Percentiles rank a stretch among this genome's conserved stretches.
Conservation (phyloP, 1,140 invertebrate species). For the Drosophila burlai region DNA sequence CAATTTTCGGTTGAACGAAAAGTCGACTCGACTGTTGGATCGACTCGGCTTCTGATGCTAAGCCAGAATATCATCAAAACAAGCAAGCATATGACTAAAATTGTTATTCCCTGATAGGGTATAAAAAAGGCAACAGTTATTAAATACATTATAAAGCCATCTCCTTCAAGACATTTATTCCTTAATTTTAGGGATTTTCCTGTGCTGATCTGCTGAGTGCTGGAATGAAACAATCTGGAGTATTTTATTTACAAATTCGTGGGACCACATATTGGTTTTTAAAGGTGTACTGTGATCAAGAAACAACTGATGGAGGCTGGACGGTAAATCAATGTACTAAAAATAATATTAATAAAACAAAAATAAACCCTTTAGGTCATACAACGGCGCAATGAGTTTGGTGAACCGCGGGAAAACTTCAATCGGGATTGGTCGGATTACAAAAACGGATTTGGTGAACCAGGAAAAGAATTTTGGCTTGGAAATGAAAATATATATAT, state of each 20-base stretch:
- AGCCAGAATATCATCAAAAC: no score
- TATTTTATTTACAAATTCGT: constrained; percentile 95
- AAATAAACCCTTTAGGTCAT: constrained; percentile 89
- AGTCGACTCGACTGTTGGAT: no score
- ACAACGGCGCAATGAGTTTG: constrained; percentile 94
- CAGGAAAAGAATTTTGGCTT: constrained; percentile 95
- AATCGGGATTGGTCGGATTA: constrained; percentile 98
- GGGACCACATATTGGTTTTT: constrained; percentile 96
- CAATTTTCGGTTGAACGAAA: no score
- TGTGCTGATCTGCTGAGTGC: constrained; percentile 93
- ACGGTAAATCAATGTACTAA: constrained; percentile 89
- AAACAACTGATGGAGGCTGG: constrained; percentile 96
- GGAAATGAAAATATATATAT: constrained; percentile 98
- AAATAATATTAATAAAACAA: background rate
- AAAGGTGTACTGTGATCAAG: constrained; percentile 96
- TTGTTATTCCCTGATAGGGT: no score
- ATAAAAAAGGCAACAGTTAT: no score
- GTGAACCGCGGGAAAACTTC: constrained; percentile 95
- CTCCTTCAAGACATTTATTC: background rate
- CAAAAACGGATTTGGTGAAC: constrained; percentile 97
- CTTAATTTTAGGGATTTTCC: constrained; percentile 90
- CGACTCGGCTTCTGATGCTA: no score
- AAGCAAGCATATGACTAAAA: no score
- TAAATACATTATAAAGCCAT: no score
- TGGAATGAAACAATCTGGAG: constrained; percentile 93